Evolutionary conservation across 2,113 vertebrate species (phyloP).

Genomic region (Rhinogobius similis): DNA sequence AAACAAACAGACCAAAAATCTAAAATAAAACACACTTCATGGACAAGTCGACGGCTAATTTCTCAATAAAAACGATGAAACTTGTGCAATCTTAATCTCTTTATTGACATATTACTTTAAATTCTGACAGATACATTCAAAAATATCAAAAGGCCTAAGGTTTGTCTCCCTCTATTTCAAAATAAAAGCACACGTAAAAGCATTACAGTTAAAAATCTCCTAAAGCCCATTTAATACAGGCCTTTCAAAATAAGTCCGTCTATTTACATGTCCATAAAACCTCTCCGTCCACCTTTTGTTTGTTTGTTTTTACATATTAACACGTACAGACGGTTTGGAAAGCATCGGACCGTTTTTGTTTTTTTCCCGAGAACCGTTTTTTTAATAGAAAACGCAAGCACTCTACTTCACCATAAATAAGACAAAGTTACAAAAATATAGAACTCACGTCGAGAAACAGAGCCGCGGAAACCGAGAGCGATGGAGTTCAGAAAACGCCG

Average conservation of each 20-base stretch:
- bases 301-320: constrained; percentile 66
- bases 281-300: constrained; percentile 5
- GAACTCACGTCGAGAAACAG: constrained; percentile 69
- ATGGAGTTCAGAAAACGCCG: constrained; percentile 14
- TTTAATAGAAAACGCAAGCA: constrained; percentile 32
- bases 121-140: constrained; percentile 67
- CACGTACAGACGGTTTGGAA: constrained; percentile 47
- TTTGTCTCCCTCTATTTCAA: constrained; percentile 24
- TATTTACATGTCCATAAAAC: constrained; percentile 65
- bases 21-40: no score
- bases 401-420: constrained; percentile 75
- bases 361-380: no score
- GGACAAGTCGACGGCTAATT: no score
- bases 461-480: constrained; percentile 54
- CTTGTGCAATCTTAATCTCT: constrained; percentile 22
- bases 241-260: constrained; percentile 40
- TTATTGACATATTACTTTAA: constrained; percentile 70
- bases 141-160: constrained; percentile 65
- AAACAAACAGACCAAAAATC: no score
- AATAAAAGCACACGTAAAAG: constrained; percentile 49
- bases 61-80: no score
- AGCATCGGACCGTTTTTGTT: constrained; percentile 41
- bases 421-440: constrained; percentile 74
- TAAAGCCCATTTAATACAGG: constrained; percentile 61
- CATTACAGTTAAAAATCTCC: constrained; percentile 52